A percentile compares a stretch with the other conserved stretches of the same genome.
Conservation (phyloP, 2,888 invertebrate genomes). For the Archaeoteleia sp. region DNA sequence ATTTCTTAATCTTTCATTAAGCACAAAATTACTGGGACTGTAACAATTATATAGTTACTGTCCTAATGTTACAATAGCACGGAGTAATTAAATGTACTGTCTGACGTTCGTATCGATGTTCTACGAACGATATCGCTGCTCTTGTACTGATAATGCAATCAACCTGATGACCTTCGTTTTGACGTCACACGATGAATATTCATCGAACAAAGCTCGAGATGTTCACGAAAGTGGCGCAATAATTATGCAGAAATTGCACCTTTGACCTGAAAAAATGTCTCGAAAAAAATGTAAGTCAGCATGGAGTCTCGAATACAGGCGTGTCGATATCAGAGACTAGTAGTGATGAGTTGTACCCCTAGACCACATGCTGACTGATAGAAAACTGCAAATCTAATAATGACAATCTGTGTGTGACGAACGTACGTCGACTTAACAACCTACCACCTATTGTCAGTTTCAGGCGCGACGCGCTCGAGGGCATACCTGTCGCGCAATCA, state of each 20-base stretch:
- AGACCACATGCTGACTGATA: slow-evolving; percentile 72
- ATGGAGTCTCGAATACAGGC: slow-evolving; percentile 72
- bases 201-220: slow-evolving; percentile 51
- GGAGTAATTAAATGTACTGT: background rate
- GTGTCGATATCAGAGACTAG: slow-evolving; percentile 50
- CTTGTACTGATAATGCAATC: slow-evolving; percentile 46
- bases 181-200: slow-evolving; percentile 64
- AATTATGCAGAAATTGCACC: slow-evolving; percentile 51
- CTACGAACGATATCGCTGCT: slow-evolving; percentile 60
- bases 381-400: slow-evolving; percentile 60
- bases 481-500: slow-evolving; percentile 18
- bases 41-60: too few species aligned
- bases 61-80: too few species aligned
- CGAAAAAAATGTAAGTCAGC: slow-evolving; percentile 72
- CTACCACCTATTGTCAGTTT: slow-evolving; percentile 24
- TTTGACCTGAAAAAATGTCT: slow-evolving; percentile 67
- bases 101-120: slow-evolving; percentile 55
- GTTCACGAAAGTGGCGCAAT: slow-evolving; percentile 40
- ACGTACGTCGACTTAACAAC: slow-evolving; percentile 19
- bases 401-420: slow-evolving; percentile 55
- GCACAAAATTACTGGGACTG: too few species aligned
- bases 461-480: slow-evolving; percentile 7
- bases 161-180: slow-evolving; percentile 41
- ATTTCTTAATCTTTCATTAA: too few species aligned
- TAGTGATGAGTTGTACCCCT: slow-evolving; percentile 66